These are phyloP conservation scores for Equus quagga DNA, from an alignment of 2,113 vertebrate species.

Conservation along the genomic window DNA sequence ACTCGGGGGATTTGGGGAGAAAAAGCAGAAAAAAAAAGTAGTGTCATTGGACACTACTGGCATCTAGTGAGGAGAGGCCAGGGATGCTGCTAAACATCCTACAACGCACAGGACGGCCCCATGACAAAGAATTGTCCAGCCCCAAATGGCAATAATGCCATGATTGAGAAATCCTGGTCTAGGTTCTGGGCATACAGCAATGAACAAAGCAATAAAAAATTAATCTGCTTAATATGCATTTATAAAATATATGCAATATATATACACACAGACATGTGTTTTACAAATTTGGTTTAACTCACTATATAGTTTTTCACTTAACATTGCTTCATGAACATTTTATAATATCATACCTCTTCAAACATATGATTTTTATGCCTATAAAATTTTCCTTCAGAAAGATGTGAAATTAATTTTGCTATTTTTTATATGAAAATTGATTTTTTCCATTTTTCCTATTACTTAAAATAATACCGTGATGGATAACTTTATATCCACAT, in stretches of 20 bases:
- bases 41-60: no score
- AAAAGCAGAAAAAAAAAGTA: no score
- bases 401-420: neutral
- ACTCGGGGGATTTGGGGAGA: no score
- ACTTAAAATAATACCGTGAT: neutral
- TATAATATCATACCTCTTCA: neutral
- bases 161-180: neutral
- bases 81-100: no score
- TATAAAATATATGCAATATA: neutral
- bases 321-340: neutral
- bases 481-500: fast-evolving
- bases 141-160: fast-evolving
- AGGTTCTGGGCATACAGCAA: neutral
- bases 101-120: fast-evolving
- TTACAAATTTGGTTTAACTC: neutral
- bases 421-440: neutral
- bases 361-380: neutral
- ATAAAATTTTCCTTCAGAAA: neutral
- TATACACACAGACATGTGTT: neutral
- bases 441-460: neutral
- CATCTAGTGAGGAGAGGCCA: neutral
- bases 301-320: neutral
- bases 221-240: neutral
- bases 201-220: neutral
- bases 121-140: fast-evolving